These are phyloP conservation scores for Elachura formosa DNA, from an alignment of 2,113 vertebrate species.

Conservation along the genomic window DNA sequence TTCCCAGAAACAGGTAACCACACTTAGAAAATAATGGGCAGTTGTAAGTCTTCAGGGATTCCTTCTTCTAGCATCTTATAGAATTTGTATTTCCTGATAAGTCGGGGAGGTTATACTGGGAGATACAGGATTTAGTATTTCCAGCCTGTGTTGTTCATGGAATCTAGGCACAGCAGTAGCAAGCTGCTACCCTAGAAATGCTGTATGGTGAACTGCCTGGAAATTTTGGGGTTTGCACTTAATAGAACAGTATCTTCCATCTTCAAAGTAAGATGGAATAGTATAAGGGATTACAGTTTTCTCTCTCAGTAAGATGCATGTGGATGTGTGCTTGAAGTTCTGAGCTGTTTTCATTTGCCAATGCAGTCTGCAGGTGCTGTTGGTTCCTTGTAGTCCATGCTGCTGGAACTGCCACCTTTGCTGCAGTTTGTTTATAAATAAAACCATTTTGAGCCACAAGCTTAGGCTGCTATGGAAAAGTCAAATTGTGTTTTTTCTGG, in stretches of 20 bases:
- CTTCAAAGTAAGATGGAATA: neutral
- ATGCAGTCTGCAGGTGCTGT: neutral
- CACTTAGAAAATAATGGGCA: neutral
- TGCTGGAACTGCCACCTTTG: neutral
- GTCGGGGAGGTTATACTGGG: neutral
- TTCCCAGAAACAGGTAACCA: neutral
- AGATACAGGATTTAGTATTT: neutral
- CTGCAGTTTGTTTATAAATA: conserved; percentile 1
- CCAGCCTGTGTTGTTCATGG: neutral
- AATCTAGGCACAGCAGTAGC: neutral
- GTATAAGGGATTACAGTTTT: neutral
- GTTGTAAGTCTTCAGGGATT: neutral
- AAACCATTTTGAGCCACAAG: neutral
- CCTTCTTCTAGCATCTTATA: neutral
- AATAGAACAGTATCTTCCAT: neutral
- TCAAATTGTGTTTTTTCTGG: neutral
- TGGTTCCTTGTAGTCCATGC: neutral
- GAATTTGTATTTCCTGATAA: neutral
- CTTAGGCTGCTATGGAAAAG: neutral
- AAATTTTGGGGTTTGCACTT: neutral
- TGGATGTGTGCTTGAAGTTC: neutral
- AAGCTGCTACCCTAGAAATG: neutral
- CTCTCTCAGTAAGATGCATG: neutral
- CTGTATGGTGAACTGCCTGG: neutral
- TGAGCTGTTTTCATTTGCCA: neutral